Conservation (phyloP, 2,888 invertebrate species). For the Apomyelois bistriatella region DNA sequence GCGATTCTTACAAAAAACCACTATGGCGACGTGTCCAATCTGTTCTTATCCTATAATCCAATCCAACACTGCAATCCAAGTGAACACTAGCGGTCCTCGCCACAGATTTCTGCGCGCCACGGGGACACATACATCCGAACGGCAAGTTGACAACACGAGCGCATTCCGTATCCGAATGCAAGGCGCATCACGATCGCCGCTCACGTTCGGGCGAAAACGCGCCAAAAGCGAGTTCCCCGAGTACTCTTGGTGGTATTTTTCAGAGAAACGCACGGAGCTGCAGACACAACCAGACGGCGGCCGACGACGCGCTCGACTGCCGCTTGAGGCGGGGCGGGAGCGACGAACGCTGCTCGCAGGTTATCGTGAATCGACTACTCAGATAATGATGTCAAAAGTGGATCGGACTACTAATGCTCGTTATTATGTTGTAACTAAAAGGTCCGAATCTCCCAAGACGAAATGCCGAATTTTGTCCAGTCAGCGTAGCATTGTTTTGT, state of each 20-base stretch:
- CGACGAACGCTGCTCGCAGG: constrained; percentile 67
- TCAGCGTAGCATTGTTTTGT: constrained; percentile 36
- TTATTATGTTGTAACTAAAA: constrained; percentile 69
- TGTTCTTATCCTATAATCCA: constrained; percentile 49
- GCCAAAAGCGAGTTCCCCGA: constrained; percentile 69
- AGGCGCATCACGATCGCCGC: constrained; percentile 59
- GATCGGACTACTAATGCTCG: constrained; percentile 78
- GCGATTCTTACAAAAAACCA: constrained; percentile 63
- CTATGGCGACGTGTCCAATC: constrained; percentile 44
- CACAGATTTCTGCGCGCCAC: constrained; percentile 64
- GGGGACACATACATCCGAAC: constrained; percentile 38
- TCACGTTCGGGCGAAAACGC: constrained; percentile 64
- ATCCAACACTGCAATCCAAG: constrained; percentile 80
- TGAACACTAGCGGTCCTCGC: constrained; percentile 56
- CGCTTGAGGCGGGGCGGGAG: constrained; percentile 60
- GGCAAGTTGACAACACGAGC: constrained; percentile 53
- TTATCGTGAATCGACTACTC: constrained; percentile 74
- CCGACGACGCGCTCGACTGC: constrained; percentile 70
- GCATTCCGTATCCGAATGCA: constrained; percentile 63
- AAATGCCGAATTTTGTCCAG: constrained; percentile 42
- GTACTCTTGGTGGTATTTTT: constrained; percentile 39
- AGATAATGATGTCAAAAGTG: constrained; percentile 80
- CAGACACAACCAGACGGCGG: constrained; percentile 48
- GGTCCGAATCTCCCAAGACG: constrained; percentile 49
- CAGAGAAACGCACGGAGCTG: constrained; percentile 32